phyloP scores from a whole-genome alignment of 1,140 invertebrate genomes.

The Aphis craccivora region DNA sequence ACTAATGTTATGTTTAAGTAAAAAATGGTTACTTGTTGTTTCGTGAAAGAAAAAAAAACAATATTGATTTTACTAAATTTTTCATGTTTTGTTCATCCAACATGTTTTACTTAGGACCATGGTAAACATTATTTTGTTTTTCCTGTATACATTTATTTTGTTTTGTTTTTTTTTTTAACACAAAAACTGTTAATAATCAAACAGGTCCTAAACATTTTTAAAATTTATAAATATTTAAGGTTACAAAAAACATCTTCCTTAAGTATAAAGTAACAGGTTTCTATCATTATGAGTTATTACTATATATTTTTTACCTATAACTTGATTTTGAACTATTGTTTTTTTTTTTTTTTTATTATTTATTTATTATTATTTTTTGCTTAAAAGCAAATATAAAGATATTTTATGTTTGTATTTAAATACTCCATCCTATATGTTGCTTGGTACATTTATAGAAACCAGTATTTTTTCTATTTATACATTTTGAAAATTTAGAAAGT shows the following conservation, averaged over 20 bases:
- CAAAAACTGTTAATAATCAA: not conserved
- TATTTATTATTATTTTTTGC: not conserved
- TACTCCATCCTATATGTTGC: constrained; percentile 30
- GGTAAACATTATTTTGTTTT: constrained; percentile 23
- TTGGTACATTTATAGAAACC: constrained; percentile 37
- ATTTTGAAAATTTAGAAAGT: not conserved
- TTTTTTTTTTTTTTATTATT: constrained; percentile 33
- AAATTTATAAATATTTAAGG: not conserved
- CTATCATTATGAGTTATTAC: constrained; percentile 2
- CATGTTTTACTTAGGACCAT: not conserved
- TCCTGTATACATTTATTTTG: not conserved
- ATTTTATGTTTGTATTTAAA: constrained; percentile 46
- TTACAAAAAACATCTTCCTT: not conserved
- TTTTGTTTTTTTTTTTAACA: not conserved
- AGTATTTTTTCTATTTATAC: constrained; percentile 31
- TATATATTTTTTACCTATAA: constrained; percentile 33
- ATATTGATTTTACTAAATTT: not conserved
- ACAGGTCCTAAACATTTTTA: not conserved
- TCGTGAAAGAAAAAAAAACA: not conserved
- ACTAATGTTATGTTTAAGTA: constrained; percentile 35
- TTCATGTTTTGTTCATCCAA: not conserved
- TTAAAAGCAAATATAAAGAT: not conserved
- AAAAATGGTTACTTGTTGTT: constrained; percentile 3
- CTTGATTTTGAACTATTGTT: constrained; percentile 42
- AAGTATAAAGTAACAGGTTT: not conserved